phyloP scores from a whole-genome alignment of 2,113 vertebrate species.

The Leptocoma aspasia region DNA sequence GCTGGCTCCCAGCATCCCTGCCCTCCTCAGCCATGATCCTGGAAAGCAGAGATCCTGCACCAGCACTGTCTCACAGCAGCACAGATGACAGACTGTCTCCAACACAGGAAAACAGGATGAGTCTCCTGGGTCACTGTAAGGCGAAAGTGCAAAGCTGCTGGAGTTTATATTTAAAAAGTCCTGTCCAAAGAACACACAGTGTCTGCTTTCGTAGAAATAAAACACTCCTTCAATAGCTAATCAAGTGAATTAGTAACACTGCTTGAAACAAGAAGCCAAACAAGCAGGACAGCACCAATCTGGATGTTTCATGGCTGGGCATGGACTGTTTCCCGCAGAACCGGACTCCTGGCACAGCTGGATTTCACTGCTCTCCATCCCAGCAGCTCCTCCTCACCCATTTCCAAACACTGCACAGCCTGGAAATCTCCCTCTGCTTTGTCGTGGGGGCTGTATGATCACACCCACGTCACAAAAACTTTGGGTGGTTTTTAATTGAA shows the following conservation, averaged over 20 bases:
- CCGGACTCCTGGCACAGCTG: accelerated
- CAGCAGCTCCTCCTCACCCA: background rate
- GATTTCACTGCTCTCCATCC: background rate
- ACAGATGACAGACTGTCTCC: background rate
- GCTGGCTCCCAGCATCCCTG: background rate
- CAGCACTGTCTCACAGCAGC: background rate
- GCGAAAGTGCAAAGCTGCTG: background rate
- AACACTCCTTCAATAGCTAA: background rate
- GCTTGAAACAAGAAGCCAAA: background rate
- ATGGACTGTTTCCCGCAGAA: background rate
- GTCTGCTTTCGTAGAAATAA: background rate
- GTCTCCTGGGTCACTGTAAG: background rate
- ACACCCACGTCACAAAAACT: background rate
- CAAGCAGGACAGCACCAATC: background rate
- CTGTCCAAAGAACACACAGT: background rate
- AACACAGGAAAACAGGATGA: background rate
- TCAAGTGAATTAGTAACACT: background rate
- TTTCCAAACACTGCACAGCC: background rate
- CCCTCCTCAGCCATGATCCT: background rate
- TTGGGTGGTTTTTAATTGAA: background rate
- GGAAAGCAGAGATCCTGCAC: background rate
- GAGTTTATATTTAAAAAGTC: background rate
- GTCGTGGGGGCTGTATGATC: background rate
- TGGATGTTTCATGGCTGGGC: background rate
- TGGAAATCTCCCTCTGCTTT: background rate